These are phyloP conservation scores for Scaptomyza flava DNA, from an alignment of 2,888 invertebrate genomes.

Conservation along the genomic window DNA sequence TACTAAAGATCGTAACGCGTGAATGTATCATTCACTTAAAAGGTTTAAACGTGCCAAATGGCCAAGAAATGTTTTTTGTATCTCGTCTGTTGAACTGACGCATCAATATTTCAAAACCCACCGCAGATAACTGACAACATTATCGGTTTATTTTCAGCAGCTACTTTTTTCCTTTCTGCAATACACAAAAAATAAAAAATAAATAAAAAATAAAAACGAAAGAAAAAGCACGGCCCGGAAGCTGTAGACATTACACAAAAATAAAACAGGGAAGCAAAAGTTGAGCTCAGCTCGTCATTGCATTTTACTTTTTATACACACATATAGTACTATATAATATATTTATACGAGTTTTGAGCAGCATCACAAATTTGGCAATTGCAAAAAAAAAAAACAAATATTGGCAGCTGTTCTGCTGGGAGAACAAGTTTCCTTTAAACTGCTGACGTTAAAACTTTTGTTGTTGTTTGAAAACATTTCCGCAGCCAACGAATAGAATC, in stretches of 20 bases:
- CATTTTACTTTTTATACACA: constrained; percentile 10
- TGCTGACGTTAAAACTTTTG: constrained; percentile 4
- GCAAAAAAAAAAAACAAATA: constrained; percentile 17
- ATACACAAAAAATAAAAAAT: constrained; percentile 16
- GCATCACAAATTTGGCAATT: constrained; percentile 61
- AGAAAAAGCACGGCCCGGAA: constrained; percentile 47
- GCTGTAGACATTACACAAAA: constrained; percentile 44
- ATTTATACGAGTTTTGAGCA: constrained; percentile 15
- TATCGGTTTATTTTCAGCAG: background rate
- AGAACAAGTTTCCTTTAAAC: constrained; percentile 63
- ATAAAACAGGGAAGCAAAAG: constrained; percentile 66
- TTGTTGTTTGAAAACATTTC: constrained; percentile 26
- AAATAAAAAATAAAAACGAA: background rate
- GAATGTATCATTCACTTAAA: constrained; percentile 21
- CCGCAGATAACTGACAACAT: constrained; percentile 36
- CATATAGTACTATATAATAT: constrained; percentile 1
- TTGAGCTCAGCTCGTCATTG: constrained; percentile 44
- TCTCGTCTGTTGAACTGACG: constrained; percentile 52
- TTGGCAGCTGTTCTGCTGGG: constrained; percentile 13
- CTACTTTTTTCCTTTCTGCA: constrained; percentile 17
- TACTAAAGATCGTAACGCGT: constrained; percentile 39
- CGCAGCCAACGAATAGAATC: constrained; percentile 35
- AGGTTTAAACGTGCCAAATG: constrained; percentile 58
- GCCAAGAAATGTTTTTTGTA: constrained; percentile 43
- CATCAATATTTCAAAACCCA: constrained; percentile 43